These are phyloP conservation scores for Polymixis lichenea DNA, from an alignment of 2,888 invertebrate genomes.

Conservation along the genomic window DNA sequence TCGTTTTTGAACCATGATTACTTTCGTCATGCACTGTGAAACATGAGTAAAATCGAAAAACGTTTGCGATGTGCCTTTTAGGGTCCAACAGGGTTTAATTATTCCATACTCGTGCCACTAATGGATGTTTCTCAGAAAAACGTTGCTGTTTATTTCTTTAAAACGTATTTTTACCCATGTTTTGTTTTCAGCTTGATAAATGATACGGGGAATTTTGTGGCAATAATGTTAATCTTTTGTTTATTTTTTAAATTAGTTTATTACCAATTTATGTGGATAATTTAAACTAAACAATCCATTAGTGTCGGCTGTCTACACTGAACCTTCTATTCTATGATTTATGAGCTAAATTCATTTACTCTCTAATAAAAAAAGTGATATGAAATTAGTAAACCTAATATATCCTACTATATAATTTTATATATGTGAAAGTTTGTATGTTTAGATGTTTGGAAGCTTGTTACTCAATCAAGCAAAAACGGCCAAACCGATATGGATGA, in stretches of 20 bases:
- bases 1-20: constrained; percentile 26
- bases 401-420: too few relatives aligned
- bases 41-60: constrained; percentile 23
- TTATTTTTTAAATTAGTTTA: constrained; percentile 22
- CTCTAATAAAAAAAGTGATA: too few relatives aligned
- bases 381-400: too few relatives aligned
- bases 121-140: constrained; percentile 44
- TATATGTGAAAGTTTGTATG: too few relatives aligned
- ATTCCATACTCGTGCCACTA: constrained; percentile 43
- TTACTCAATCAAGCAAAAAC: too few relatives aligned
- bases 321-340: not conserved
- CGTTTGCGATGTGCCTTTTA: constrained; percentile 16
- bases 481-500: too few relatives aligned
- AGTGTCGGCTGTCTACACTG: not conserved
- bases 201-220: constrained; percentile 26
- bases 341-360: not conserved
- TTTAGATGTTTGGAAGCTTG: too few relatives aligned
- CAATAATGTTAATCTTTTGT: constrained; percentile 9
- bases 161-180: constrained; percentile 30
- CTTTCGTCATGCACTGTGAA: constrained; percentile 24
- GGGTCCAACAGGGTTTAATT: constrained; percentile 27
- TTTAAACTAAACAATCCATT: constrained; percentile 22
- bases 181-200: constrained; percentile 39
- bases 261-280: not conserved
- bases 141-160: constrained; percentile 18